Percentiles rank a stretch among this genome's conserved stretches.
phyloP scores from a whole-genome alignment of 2,113 vertebrate species.

The Atractosteus spatula region DNA sequence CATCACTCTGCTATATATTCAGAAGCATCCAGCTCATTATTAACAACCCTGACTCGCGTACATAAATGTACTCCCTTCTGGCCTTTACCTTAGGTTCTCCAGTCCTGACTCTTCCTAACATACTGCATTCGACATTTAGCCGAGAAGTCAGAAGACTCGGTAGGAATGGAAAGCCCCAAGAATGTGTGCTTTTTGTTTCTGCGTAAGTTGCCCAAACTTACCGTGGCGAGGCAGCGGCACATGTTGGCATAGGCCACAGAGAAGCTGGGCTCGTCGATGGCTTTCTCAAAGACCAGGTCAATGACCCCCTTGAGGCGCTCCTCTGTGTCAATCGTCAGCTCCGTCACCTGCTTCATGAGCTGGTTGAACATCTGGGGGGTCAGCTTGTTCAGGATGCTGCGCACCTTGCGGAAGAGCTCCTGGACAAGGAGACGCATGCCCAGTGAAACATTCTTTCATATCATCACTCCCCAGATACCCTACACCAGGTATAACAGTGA shows the following conservation, averaged over 20 bases:
- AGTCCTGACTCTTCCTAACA: too few relatives aligned
- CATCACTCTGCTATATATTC: too few relatives aligned
- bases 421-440: constrained; percentile 30
- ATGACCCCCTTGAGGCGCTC: constrained; percentile 96
- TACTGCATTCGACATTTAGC: too few relatives aligned
- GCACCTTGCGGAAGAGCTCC: constrained; percentile 94
- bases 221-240: constrained; percentile 92
- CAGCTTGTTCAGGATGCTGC: constrained; percentile 96
- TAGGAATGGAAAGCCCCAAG: too few relatives aligned
- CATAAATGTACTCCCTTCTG: too few relatives aligned
- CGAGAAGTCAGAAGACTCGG: too few relatives aligned
- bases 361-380: constrained; percentile 97
- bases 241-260: constrained; percentile 96
- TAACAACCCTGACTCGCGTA: too few relatives aligned
- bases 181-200: neutral
- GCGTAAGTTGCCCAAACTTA: constrained; percentile 48
- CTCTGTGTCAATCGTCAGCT: constrained; percentile 92
- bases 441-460: too few relatives aligned
- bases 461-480: too few relatives aligned
- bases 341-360: constrained; percentile 95
- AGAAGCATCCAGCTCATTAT: too few relatives aligned
- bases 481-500: too few relatives aligned
- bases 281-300: constrained; percentile 97
- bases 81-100: too few relatives aligned
- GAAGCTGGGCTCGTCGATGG: constrained; percentile 94